These are phyloP conservation scores for Resseliella maxima DNA, from an alignment of 2,888 invertebrate genomes.

Conservation along the genomic window DNA sequence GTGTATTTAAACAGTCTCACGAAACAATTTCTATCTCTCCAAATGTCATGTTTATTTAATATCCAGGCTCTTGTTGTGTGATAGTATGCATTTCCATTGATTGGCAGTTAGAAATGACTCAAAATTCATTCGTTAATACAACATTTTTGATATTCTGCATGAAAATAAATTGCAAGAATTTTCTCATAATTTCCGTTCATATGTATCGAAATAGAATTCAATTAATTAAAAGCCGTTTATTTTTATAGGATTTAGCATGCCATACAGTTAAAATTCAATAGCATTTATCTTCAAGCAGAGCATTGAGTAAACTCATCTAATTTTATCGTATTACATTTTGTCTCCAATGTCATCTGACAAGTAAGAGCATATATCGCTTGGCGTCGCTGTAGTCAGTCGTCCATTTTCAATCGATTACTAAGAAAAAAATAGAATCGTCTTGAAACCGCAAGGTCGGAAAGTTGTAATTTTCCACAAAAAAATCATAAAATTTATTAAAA, in stretches of 20 bases:
- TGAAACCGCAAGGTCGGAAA: conserved; percentile 13
- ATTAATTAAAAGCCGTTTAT: too few species aligned
- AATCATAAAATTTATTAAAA: background rate
- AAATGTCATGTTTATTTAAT: background rate
- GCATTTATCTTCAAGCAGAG: background rate
- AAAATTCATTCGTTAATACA: background rate
- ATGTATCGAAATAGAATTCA: too few species aligned
- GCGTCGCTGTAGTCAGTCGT: conserved; percentile 8
- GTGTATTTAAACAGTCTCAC: background rate
- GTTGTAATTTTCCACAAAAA: background rate
- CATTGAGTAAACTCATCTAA: background rate
- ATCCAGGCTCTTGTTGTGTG: background rate
- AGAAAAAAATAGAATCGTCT: conserved; percentile 45
- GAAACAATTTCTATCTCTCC: background rate
- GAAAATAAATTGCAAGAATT: too few species aligned
- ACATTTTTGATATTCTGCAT: too few species aligned
- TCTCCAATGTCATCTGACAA: conserved; percentile 46
- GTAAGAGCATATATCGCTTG: background rate
- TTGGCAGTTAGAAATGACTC: background rate
- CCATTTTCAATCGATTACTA: conserved; percentile 53
- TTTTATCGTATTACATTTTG: background rate
- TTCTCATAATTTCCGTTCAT: too few species aligned
- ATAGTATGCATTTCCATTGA: background rate
- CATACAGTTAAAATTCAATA: background rate
- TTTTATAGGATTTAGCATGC: too few species aligned